Evolutionary conservation across 1,140 invertebrate species (phyloP).

Genomic region (Meloidogyne exigua): DNA sequence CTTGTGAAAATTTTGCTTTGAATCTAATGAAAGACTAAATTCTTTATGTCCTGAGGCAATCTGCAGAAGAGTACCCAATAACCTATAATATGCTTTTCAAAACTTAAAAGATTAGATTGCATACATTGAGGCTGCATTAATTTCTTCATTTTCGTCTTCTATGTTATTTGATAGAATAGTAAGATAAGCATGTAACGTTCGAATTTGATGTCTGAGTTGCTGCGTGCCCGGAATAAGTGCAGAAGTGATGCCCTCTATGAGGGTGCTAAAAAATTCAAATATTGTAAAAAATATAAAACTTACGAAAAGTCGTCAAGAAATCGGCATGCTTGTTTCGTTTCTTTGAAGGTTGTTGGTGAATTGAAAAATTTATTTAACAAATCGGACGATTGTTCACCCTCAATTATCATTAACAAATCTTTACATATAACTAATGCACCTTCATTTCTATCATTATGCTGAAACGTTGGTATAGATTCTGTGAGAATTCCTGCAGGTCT

Average conservation of each 20-base stretch:
- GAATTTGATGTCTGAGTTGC: neutral
- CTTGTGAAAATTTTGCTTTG: neutral
- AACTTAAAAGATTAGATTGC: neutral
- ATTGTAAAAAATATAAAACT: neutral
- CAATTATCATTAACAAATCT: constrained; percentile 9
- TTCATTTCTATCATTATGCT: neutral
- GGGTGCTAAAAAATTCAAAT: neutral
- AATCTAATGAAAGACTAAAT: neutral
- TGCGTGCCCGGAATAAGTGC: neutral
- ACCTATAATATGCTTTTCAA: neutral
- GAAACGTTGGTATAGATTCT: neutral
- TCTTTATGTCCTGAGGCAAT: constrained; percentile 1
- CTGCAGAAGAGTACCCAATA: constrained; percentile 9
- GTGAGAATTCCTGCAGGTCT: neutral
- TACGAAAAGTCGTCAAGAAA: constrained; percentile 9
- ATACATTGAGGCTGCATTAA: neutral
- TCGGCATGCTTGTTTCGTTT: constrained; percentile 1
- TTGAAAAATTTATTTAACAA: constrained; percentile 10
- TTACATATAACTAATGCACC: constrained; percentile 9
- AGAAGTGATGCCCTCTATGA: constrained; percentile 11
- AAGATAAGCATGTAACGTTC: neutral
- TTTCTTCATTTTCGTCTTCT: neutral
- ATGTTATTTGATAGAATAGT: neutral
- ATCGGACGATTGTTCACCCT: constrained; percentile 5
- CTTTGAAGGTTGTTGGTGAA: constrained; percentile 9